phyloP scores from a whole-genome alignment of 2,888 invertebrate species.

The Pyrocoelia pectoralis region DNA sequence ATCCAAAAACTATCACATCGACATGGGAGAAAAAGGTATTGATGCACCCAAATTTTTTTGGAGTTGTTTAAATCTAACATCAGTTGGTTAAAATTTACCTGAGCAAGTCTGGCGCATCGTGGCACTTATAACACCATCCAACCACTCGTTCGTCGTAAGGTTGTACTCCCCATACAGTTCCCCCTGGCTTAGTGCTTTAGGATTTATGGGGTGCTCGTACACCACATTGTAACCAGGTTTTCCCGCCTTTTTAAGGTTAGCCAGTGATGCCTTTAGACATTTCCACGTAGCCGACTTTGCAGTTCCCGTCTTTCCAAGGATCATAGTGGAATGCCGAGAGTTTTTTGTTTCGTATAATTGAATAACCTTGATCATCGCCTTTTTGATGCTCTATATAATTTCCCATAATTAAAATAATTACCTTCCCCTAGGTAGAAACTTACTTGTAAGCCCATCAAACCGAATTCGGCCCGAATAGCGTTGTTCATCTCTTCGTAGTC shows the following conservation, averaged over 20 bases:
- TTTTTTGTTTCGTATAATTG: constrained; percentile 89
- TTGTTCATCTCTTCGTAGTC: constrained; percentile 80
- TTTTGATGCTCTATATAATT: constrained; percentile 66
- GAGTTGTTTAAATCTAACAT: no score
- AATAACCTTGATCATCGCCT: constrained; percentile 77
- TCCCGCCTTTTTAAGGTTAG: constrained; percentile 66
- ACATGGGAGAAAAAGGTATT: no score
- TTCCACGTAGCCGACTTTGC: constrained; percentile 87
- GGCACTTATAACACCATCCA: constrained; percentile 83
- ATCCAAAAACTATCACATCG: no score
- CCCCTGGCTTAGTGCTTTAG: constrained; percentile 85
- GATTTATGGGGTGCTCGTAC: constrained; percentile 78
- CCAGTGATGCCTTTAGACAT: constrained; percentile 73
- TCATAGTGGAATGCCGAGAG: constrained; percentile 87
- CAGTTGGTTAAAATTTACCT: constrained; percentile 58
- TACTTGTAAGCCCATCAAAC: constrained; percentile 65
- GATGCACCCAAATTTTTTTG: no score
- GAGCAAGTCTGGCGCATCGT: constrained; percentile 80
- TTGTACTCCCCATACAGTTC: constrained; percentile 94
- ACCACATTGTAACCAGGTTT: constrained; percentile 70
- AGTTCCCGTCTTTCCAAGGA: constrained; percentile 85
- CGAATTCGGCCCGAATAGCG: constrained; percentile 72
- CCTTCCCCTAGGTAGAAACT: not conserved
- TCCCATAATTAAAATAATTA: no score
- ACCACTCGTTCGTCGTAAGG: constrained; percentile 87